Base-by-base conservation (phyloP, 1,140 invertebrate genomes). In the Aphelinus certus region DNA sequence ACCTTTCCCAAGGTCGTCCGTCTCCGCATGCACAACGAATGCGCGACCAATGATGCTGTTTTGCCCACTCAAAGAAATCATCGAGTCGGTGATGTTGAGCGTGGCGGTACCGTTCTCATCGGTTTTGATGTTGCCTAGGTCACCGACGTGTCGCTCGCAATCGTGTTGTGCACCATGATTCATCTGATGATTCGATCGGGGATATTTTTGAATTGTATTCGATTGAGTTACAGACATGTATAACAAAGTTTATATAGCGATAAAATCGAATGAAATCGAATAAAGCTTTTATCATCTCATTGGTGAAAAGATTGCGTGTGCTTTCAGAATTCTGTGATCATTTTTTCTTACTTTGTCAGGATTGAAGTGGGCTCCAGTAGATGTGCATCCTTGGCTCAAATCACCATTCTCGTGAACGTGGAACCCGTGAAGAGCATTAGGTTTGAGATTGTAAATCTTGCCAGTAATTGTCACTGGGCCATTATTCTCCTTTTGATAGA, bases 361-460 rank as follows among this genome's bases (percentile, higher is more conserved):
- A 87, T 97, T 97, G 83, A 93, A 97, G 84, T 97, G 96, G 1
- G 87, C 86, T 1, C 92, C 94, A 61, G 94, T 89, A 10, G 91
- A 92, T 3, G 81, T 76, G 81, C 95, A 96, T 3, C 92, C 94
- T 76, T 93, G 90, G 53, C 89, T 91, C 42, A 95, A 84, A 83
- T 97, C 95, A 75, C 96, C 96, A 84, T 92, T 91, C 81, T 95
- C 92, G 83, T 98, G 97, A 43, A 98, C 89, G 83, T 98, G 97
- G 88, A 98, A 97, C 7, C 97, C 97, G 82, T 95, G 92, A 48
- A 89, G 85, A n/a, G 91, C 91, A 60, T 90, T 86, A 1, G 89
- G 88, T 0, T 65, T 64, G 3, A 99, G 88, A 7, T 95, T 95
- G 9, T 81, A 86, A 63, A 99, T 87, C 56, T 88, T 88, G 9